Conservation (phyloP, 2,888 invertebrate species). For the Iphiclides podalirius region DNA sequence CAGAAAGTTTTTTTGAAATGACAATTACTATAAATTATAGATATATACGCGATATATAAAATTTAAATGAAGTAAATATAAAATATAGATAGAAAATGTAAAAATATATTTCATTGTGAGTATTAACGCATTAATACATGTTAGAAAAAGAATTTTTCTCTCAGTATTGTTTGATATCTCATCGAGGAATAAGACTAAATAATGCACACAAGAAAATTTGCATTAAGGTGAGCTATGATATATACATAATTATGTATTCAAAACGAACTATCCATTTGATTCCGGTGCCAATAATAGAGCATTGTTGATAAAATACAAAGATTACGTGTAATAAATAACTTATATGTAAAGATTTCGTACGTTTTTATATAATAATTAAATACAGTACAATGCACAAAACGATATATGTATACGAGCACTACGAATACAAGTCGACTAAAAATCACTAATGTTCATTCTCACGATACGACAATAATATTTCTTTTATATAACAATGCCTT, state of each 20-base stretch:
- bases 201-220: neutral
- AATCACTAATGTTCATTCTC: constrained; percentile 61
- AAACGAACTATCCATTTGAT: neutral
- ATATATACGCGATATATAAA: constrained; percentile 28
- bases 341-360: constrained; percentile 27
- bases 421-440: constrained; percentile 55
- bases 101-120: constrained; percentile 27
- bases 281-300: neutral
- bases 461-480: constrained; percentile 49
- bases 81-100: constrained; percentile 23
- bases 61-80: constrained; percentile 24
- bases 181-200: neutral
- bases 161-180: constrained; percentile 5
- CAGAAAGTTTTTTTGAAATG: constrained; percentile 29
- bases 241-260: neutral
- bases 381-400: constrained; percentile 56
- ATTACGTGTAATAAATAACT: constrained; percentile 19
- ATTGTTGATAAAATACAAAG: constrained; percentile 7
- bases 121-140: constrained; percentile 28
- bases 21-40: constrained; percentile 33
- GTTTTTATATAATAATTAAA: constrained; percentile 30
- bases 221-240: constrained; percentile 16
- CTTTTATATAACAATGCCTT: constrained; percentile 51
- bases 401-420: constrained; percentile 43
- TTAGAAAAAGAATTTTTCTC: constrained; percentile 18